phyloP scores from a whole-genome alignment of 1,140 invertebrate species.

The Atopsyche davidsoni region DNA sequence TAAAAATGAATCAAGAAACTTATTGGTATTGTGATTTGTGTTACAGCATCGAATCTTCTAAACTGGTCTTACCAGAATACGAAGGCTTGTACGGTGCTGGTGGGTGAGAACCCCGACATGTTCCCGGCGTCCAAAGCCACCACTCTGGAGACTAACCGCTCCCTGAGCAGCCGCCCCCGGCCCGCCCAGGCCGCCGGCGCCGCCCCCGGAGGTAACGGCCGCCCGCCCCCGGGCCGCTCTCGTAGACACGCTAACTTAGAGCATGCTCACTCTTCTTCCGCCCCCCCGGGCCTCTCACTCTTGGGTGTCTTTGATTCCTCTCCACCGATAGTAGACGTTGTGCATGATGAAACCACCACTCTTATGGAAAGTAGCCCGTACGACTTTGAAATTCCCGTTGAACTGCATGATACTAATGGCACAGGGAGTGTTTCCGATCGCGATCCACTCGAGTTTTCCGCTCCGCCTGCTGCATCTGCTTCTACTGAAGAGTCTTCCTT shows the following conservation, averaged over 20 bases:
- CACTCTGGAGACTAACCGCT: slow-evolving; percentile 57
- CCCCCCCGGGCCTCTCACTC: slow-evolving; percentile 39
- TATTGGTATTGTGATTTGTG: background rate
- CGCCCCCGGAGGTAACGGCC: slow-evolving; percentile 57
- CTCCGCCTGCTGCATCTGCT: too few species aligned
- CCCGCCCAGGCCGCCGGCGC: slow-evolving; percentile 43
- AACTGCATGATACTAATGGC: slow-evolving; percentile 2
- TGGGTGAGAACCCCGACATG: slow-evolving; percentile 64
- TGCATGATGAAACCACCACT: slow-evolving; percentile 42
- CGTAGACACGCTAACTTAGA: slow-evolving; percentile 58
- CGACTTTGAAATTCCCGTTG: slow-evolving; percentile 12
- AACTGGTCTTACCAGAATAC: slow-evolving; percentile 74
- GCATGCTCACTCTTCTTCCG: slow-evolving; percentile 50
- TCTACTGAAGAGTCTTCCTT: too few species aligned
- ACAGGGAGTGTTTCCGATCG: too few species aligned
- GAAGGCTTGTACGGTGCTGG: slow-evolving; percentile 74
- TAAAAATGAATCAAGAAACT: background rate
- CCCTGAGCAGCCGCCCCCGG: slow-evolving; percentile 49
- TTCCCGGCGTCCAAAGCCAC: slow-evolving; percentile 58
- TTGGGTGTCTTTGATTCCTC: slow-evolving; percentile 40
- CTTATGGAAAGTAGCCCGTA: slow-evolving; percentile 19
- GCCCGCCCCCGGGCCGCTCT: slow-evolving; percentile 40
- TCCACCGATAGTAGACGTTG: slow-evolving; percentile 41
- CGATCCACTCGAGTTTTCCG: too few species aligned
- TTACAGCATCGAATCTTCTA: slow-evolving; percentile 70